Evolutionary conservation across 2,113 vertebrate species (phyloP).

Genomic region (Coracopsis vasa): DNA sequence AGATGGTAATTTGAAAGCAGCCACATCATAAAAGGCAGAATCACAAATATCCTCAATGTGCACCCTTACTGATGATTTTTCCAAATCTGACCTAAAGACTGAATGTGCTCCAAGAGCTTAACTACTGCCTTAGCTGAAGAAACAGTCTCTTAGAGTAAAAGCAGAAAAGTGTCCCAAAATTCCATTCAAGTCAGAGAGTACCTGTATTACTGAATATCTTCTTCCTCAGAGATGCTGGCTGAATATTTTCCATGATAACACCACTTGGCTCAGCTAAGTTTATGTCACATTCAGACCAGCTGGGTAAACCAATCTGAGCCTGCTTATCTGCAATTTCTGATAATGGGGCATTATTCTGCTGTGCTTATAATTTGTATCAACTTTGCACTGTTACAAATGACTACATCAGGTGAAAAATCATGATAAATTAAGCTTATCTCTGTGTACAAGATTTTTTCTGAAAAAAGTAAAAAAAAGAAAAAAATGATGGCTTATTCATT

Average conservation of each 20-base stretch:
- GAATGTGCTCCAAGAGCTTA: neutral
- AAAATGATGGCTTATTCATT: neutral
- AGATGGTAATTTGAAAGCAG: slow-evolving; percentile 6
- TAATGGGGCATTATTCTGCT: neutral
- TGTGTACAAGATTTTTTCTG: rapidly evolving
- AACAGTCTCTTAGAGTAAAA: neutral
- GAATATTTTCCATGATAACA: neutral
- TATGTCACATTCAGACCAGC: neutral
- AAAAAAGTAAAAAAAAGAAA: neutral
- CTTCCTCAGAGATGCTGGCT: neutral
- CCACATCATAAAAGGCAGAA: slow-evolving; percentile 23
- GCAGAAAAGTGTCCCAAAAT: neutral
- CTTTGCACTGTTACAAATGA: neutral
- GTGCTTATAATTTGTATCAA: neutral
- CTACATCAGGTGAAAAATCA: neutral
- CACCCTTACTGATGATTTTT: neutral
- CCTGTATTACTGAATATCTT: neutral
- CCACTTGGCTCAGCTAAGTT: neutral
- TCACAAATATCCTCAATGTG: neutral
- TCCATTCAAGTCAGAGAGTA: neutral
- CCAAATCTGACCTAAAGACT: neutral
- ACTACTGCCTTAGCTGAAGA: neutral
- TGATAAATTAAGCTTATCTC: neutral
- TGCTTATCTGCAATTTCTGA: neutral
- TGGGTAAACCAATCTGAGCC: neutral